Conservation (phyloP, 2,888 invertebrate genomes). For the Julus scandinavius region DNA sequence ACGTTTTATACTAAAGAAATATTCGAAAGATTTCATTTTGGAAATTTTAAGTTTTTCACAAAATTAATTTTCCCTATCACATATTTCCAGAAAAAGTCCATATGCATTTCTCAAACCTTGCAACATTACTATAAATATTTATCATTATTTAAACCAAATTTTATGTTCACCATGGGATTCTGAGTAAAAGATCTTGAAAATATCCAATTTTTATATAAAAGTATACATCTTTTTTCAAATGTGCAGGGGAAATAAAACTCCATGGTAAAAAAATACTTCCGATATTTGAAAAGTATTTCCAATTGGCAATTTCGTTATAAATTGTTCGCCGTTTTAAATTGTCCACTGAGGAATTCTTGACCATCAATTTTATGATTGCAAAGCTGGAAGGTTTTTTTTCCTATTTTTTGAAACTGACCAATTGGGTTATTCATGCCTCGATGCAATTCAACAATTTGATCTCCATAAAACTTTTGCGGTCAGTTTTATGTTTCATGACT, state of each 20-base stretch:
- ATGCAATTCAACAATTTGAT: not conserved
- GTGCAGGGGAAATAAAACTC: not conserved
- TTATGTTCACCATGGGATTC: not conserved
- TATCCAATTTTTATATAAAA: not conserved
- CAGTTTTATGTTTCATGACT: too few species aligned
- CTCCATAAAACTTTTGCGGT: not conserved
- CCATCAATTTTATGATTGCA: constrained; percentile 20
- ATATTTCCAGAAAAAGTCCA: too few species aligned
- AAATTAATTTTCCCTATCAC: too few species aligned
- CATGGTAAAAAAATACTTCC: not conserved
- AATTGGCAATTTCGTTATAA: not conserved
- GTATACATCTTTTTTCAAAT: not conserved
- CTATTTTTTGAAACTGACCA: not conserved
- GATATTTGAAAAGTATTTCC: not conserved
- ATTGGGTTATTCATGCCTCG: constrained; percentile 1
- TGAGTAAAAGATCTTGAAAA: too few species aligned
- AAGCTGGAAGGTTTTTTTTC: not conserved
- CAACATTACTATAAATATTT: not conserved
- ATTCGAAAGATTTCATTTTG: too few species aligned
- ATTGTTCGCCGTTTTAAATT: not conserved
- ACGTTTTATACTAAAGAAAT: too few species aligned
- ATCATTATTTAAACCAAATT: not conserved
- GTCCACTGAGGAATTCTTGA: constrained; percentile 34
- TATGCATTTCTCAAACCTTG: not conserved
- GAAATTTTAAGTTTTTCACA: too few species aligned